Evolutionary conservation across 64 coral and sea anemone genomes (phyloP).

Genomic region (Dendrophyllia cribrosa): DNA sequence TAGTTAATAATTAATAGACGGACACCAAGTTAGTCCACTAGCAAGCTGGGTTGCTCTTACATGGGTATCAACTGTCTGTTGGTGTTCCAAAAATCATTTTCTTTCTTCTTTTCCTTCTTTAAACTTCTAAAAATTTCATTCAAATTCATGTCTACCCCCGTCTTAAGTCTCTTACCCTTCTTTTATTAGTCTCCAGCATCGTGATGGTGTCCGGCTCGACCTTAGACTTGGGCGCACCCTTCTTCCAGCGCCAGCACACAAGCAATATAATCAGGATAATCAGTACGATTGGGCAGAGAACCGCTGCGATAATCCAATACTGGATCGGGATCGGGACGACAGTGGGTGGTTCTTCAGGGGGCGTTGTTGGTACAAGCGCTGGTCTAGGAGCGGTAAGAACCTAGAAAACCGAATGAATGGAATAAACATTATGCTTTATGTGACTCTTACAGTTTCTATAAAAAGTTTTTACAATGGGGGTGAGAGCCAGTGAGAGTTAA

Average conservation of each 20-base stretch:
- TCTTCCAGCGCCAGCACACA: constrained; percentile 52
- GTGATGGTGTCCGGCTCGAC: constrained; percentile 26
- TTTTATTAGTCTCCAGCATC: constrained; percentile 37
- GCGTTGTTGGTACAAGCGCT: constrained; percentile 31
- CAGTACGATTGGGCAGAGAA: constrained; percentile 61
- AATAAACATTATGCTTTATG: background rate
- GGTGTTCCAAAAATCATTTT: too few relatives aligned
- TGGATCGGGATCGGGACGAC: constrained; percentile 34
- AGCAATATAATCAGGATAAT: constrained; percentile 57
- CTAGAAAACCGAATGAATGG: background rate
- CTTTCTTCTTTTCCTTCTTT: too few relatives aligned
- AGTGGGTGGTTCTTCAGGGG: constrained; percentile 29
- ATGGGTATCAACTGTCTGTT: too few relatives aligned
- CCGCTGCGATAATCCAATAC: constrained; percentile 88
- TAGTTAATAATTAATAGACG: too few relatives aligned
- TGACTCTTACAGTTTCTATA: background rate
- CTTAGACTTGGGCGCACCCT: constrained; percentile 69
- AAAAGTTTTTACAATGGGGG: too few relatives aligned
- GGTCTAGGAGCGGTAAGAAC: constrained; percentile 11
- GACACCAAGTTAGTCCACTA: too few relatives aligned
- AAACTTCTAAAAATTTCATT: too few relatives aligned
- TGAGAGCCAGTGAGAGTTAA: too few relatives aligned
- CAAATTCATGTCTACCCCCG: too few relatives aligned
- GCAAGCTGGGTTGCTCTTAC: too few relatives aligned
- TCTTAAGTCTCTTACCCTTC: background rate